Conservation (phyloP, 2,797 vertebrate genomes). For the Lagocephalus sceleratus region DNA sequence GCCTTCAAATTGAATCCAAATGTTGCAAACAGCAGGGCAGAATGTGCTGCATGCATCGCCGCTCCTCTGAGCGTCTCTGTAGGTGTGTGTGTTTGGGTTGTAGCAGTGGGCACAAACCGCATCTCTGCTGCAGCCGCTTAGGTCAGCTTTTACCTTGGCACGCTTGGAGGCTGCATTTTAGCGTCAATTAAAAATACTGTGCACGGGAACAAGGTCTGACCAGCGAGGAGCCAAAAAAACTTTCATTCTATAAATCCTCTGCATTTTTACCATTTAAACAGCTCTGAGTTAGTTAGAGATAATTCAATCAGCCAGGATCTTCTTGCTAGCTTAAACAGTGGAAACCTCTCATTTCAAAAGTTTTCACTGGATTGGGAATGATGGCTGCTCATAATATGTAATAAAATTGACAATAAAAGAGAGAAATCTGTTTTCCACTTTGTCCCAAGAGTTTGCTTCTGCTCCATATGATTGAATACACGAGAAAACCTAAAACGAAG, state of each 20-base stretch:
- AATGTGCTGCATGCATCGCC: slow-evolving; percentile 7
- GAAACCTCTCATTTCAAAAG: no score
- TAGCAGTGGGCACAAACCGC: slow-evolving; percentile 24
- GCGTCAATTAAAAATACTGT: slow-evolving; percentile 19
- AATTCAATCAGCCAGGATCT: not conserved
- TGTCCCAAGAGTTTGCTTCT: no score
- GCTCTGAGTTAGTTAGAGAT: not conserved
- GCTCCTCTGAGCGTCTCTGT: slow-evolving; percentile 11
- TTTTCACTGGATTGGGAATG: no score
- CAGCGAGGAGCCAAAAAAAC: not conserved
- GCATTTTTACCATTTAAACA: not conserved
- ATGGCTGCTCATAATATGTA: no score
- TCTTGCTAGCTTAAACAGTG: no score
- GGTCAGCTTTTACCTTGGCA: slow-evolving; percentile 16
- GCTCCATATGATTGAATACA: no score
- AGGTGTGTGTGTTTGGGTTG: slow-evolving; percentile 13
- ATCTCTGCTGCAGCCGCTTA: slow-evolving; percentile 26
- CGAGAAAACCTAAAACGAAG: no score
- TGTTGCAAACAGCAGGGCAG: slow-evolving; percentile 15
- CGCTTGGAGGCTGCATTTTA: slow-evolving; percentile 8
- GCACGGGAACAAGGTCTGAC: not conserved
- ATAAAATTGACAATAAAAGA: no score
- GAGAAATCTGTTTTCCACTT: no score
- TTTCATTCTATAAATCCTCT: slow-evolving; percentile 14
- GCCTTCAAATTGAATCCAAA: slow-evolving; percentile 9